Percentiles rank a stretch among this genome's conserved stretches.
Evolutionary conservation across 2,888 invertebrate species (phyloP).

Genomic region (Agonopterix heracliana): DNA sequence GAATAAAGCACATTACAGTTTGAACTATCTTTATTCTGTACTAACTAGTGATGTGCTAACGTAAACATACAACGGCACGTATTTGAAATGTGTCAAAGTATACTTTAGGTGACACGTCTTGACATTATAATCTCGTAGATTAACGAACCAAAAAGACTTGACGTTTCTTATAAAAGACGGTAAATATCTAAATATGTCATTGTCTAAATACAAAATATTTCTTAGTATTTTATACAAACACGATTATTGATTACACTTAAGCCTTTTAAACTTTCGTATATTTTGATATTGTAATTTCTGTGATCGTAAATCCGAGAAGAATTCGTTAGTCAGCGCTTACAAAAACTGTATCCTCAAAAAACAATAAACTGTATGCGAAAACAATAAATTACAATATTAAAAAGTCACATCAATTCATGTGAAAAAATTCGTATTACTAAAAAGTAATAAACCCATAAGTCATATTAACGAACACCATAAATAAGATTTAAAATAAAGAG

Average conservation of each 20-base stretch:
- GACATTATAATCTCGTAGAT: slow-evolving; percentile 61
- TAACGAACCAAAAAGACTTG: slow-evolving; percentile 39
- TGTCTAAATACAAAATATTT: slow-evolving; percentile 8
- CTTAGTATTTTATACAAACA: neutral
- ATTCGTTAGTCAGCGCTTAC: too few species aligned
- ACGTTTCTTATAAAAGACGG: slow-evolving; percentile 38
- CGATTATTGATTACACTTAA: too few species aligned
- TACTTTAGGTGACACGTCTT: slow-evolving; percentile 47
- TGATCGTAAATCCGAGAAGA: too few species aligned
- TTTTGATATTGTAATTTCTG: too few species aligned
- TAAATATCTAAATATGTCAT: slow-evolving; percentile 27
- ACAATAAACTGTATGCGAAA: slow-evolving; percentile 44
- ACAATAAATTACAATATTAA: slow-evolving; percentile 58
- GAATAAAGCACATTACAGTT: slow-evolving; percentile 10
- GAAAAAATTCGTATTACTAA: slow-evolving; percentile 44
- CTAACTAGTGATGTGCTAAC: slow-evolving; percentile 39
- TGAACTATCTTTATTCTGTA: slow-evolving; percentile 11
- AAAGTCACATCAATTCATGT: slow-evolving; percentile 45
- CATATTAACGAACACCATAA: slow-evolving; percentile 48
- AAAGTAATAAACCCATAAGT: slow-evolving; percentile 51
- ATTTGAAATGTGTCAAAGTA: slow-evolving; percentile 54
- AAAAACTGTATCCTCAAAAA: slow-evolving; percentile 3
- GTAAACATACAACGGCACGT: slow-evolving; percentile 54
- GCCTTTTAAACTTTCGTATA: too few species aligned
- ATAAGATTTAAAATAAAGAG: slow-evolving; percentile 32